These are phyloP conservation scores for Carapus acus DNA, from an alignment of 2,797 vertebrate species.

Conservation along the genomic window DNA sequence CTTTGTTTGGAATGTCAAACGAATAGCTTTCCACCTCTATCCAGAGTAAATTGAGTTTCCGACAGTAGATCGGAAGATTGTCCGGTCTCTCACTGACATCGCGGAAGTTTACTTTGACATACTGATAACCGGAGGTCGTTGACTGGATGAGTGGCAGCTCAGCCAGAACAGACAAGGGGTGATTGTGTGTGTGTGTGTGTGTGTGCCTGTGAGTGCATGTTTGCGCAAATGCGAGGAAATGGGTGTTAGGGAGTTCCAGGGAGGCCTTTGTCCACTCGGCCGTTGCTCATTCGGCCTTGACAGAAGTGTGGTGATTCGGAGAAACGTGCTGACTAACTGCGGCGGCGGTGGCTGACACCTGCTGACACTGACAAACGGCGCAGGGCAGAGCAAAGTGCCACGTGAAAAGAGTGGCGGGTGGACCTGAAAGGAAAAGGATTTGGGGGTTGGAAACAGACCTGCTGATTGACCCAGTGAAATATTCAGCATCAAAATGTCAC, in stretches of 20 bases:
- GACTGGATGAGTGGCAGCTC: conserved; percentile 21
- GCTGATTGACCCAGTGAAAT: no score
- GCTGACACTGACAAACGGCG: conserved; percentile 28
- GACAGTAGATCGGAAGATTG: no score
- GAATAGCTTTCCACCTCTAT: no score
- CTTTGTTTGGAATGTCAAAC: neutral
- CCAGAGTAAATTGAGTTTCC: no score
- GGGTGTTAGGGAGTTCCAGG: conserved; percentile 34
- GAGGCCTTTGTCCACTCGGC: conserved; percentile 47
- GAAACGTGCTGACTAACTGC: conserved; percentile 49
- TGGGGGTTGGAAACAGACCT: no score
- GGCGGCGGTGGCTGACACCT: conserved; percentile 29
- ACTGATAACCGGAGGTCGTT: conserved; percentile 18
- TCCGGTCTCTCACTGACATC: no score
- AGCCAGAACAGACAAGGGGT: conserved; percentile 26
- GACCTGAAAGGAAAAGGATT: no score
- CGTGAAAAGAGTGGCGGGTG: neutral
- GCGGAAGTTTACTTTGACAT: no score
- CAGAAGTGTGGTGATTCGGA: conserved; percentile 35
- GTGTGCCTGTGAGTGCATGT: conserved; percentile 25
- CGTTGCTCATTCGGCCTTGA: conserved; percentile 48
- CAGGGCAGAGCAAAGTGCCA: neutral
- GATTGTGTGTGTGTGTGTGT: conserved; percentile 23
- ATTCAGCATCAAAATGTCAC: no score
- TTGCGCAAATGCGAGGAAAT: conserved; percentile 15